Evolutionary conservation across 1,140 invertebrate genomes (phyloP).

Genomic region (Tenebrio molitor): DNA sequence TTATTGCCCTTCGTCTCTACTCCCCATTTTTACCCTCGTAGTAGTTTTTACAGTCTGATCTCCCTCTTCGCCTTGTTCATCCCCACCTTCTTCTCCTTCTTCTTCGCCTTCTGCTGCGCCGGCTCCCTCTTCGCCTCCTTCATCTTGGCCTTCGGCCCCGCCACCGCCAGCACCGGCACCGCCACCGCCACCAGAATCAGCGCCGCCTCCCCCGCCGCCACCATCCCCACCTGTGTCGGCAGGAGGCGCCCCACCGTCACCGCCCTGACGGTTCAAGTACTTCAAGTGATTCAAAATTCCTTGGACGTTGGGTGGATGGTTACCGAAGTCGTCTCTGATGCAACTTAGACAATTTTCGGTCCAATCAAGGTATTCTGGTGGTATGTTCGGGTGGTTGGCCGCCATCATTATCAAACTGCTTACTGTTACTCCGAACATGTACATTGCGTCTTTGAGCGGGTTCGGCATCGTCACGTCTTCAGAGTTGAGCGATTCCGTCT

Average conservation of each 20-base stretch:
- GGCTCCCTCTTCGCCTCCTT: neutral
- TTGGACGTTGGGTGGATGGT: slow-evolving; percentile 45
- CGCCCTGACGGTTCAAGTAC: neutral
- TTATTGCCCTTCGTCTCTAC: neutral
- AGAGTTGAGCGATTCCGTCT: neutral
- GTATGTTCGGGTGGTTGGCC: neutral
- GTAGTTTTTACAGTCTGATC: neutral
- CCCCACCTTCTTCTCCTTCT: neutral
- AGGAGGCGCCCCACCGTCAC: too few relatives aligned
- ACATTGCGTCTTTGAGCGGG: slow-evolving; percentile 4
- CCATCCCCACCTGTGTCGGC: neutral
- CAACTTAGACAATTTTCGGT: slow-evolving; percentile 40
- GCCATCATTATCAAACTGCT: slow-evolving; percentile 47
- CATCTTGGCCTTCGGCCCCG: neutral
- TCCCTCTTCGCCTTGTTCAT: neutral
- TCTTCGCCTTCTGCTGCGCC: neutral
- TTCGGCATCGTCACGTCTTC: slow-evolving; percentile 3
- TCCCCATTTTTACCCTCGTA: neutral
- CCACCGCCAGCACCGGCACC: neutral
- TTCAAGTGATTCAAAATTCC: slow-evolving; percentile 46
- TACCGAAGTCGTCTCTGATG: slow-evolving; percentile 45
- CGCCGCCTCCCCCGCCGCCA: neutral
- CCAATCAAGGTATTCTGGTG: slow-evolving; percentile 25
- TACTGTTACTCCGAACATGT: slow-evolving; percentile 42
- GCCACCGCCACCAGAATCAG: neutral